Evolutionary conservation across 2,888 invertebrate species (phyloP).

Genomic region (Vesta saturnalis): DNA sequence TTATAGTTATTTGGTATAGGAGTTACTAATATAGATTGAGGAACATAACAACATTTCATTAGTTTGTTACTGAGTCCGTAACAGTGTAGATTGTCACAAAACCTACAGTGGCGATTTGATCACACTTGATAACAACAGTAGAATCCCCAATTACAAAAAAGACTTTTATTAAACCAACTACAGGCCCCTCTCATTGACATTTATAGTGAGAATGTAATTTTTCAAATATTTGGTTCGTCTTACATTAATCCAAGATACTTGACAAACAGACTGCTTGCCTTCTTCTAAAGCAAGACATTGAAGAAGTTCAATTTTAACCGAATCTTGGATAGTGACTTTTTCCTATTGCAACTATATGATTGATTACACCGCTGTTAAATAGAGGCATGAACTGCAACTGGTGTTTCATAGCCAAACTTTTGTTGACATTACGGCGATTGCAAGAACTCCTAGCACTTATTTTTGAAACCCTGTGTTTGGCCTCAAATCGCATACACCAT

Average conservation of each 20-base stretch:
- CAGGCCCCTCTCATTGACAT: neutral
- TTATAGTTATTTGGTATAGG: neutral
- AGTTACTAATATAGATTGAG: neutral
- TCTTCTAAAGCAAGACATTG: neutral
- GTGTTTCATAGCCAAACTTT: neutral
- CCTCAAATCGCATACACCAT: constrained; percentile 34
- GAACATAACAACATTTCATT: neutral
- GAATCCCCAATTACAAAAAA: neutral
- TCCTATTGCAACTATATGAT: neutral
- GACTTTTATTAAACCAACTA: neutral
- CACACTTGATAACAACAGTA: neutral
- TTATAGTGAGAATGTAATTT: neutral
- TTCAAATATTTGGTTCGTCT: neutral
- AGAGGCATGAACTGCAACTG: neutral
- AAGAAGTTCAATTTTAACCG: neutral
- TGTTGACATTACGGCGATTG: neutral
- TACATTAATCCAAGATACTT: neutral
- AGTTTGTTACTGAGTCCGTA: neutral
- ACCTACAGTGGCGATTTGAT: neutral
- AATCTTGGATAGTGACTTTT: too few relatives aligned
- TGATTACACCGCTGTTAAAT: neutral
- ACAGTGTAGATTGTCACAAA: neutral
- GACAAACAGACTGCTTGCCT: neutral
- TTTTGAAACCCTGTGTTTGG: constrained; percentile 29
- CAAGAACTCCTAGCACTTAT: neutral